These are phyloP conservation scores for Cephalophus harveyi DNA, from an alignment of 2,113 vertebrate genomes.

Conservation along the genomic window DNA sequence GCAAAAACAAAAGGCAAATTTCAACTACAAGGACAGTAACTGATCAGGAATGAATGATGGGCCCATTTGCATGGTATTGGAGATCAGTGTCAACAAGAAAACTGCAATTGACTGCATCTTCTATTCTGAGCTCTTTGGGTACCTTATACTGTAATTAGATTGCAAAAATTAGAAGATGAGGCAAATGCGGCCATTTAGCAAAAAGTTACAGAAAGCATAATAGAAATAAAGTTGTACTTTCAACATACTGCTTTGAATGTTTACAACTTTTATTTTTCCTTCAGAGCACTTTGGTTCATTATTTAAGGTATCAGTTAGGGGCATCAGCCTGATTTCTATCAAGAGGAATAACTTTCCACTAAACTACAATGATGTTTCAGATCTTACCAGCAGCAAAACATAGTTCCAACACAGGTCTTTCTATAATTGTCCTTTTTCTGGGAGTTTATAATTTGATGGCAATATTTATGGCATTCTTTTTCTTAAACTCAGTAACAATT, in stretches of 20 bases:
- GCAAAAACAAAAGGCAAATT: background rate
- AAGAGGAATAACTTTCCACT: background rate
- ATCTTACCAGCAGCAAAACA: background rate
- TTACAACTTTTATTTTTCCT: background rate
- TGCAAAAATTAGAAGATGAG: conserved; percentile 45
- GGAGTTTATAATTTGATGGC: background rate
- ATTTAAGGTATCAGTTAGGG: background rate
- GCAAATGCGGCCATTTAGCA: background rate
- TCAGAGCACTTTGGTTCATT: background rate
- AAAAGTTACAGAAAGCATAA: conserved; percentile 50
- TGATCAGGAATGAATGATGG: background rate
- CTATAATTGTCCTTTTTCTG: background rate
- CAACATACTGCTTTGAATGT: background rate
- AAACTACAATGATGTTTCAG: background rate
- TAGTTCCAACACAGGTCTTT: background rate
- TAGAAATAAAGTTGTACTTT: conserved; percentile 56
- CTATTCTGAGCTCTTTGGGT: background rate
- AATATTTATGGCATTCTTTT: background rate
- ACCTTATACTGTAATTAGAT: conserved; percentile 24
- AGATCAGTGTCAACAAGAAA: background rate
- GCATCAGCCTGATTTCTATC: background rate
- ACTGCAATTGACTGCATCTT: background rate
- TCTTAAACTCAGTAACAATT: background rate
- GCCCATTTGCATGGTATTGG: too few relatives aligned
- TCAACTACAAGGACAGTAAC: background rate